Conservation (phyloP, 2,797 vertebrate species). For the Helicolenus hilgendorfi region DNA sequence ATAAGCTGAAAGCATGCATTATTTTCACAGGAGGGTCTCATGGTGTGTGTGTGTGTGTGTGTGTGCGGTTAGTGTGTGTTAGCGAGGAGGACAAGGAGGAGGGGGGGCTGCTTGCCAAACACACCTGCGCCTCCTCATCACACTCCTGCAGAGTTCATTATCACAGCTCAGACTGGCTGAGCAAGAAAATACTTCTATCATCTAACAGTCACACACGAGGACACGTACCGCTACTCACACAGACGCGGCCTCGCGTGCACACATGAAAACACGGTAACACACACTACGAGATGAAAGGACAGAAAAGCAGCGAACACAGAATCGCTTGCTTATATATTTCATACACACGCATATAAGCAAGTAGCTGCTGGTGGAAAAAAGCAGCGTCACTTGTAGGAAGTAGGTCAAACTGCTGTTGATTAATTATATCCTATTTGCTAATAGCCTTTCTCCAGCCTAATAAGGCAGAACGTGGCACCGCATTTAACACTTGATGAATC, state of each 20-base stretch:
- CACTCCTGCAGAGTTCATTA: conserved; percentile 72
- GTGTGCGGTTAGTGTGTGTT: conserved; percentile 6
- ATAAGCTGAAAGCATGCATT: conserved; percentile 32
- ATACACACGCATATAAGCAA: conserved; percentile 18
- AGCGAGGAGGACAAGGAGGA: neutral
- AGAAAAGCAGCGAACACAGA: neutral
- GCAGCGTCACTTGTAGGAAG: conserved; percentile 58
- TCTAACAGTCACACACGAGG: conserved; percentile 33
- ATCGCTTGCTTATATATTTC: conserved; percentile 1
- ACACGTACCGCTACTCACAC: neutral
- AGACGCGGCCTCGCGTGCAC: neutral
- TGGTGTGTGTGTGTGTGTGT: conserved; percentile 4
- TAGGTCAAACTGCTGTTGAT: conserved; percentile 77
- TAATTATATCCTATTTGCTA: conserved; percentile 79
- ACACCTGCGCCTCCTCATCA: conserved; percentile 67
- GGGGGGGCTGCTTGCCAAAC: conserved; percentile 29
- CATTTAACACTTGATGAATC: conserved; percentile 78
- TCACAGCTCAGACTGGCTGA: conserved; percentile 42
- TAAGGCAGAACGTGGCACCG: conserved; percentile 71
- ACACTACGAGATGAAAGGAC: neutral
- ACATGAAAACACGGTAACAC: neutral
- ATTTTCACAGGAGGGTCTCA: conserved; percentile 32
- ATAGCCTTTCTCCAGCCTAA: conserved; percentile 71
- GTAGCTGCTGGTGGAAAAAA: conserved; percentile 30
- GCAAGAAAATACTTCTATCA: conserved; percentile 53